Evolutionary conservation across 1,140 invertebrate genomes (phyloP).

Genomic region (Zaprionus ghesquierei): DNA sequence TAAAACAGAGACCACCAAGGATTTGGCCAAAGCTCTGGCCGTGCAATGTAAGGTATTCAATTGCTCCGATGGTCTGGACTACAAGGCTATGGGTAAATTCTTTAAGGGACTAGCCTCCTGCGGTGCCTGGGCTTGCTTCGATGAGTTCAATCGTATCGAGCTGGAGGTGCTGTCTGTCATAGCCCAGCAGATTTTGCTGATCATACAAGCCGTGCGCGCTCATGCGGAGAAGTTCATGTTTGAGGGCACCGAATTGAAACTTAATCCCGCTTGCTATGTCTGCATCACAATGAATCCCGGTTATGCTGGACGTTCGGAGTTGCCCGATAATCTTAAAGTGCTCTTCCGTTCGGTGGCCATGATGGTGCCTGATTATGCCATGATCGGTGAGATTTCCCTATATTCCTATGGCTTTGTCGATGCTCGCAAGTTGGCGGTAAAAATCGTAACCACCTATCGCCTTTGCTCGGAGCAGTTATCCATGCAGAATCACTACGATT

Average conservation of each 20-base stretch:
- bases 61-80: constrained; percentile 96
- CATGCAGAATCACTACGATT: constrained; percentile 94
- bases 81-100: constrained; percentile 96
- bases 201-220: constrained; percentile 90
- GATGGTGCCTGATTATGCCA: constrained; percentile 97
- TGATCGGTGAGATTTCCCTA: constrained; percentile 95
- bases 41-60: constrained; percentile 97
- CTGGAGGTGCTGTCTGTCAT: constrained; percentile 93
- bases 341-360: constrained; percentile 96
- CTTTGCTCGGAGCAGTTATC: constrained; percentile 95
- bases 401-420: constrained; percentile 95
- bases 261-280: constrained; percentile 93
- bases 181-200: constrained; percentile 92
- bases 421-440: constrained; percentile 91
- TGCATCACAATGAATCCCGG: constrained; percentile 98
- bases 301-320: constrained; percentile 87
- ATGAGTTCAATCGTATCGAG: constrained; percentile 97
- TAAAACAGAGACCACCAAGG: constrained; percentile 95
- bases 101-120: constrained; percentile 93
- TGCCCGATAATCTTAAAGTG: constrained; percentile 96
- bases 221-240: constrained; percentile 90
- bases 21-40: constrained; percentile 94
- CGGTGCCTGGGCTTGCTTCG: constrained; percentile 97
- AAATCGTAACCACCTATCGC: constrained; percentile 94
- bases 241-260: constrained; percentile 91